Evolutionary conservation across 2,113 vertebrate genomes (phyloP).

Genomic region (Eublepharis macularius): DNA sequence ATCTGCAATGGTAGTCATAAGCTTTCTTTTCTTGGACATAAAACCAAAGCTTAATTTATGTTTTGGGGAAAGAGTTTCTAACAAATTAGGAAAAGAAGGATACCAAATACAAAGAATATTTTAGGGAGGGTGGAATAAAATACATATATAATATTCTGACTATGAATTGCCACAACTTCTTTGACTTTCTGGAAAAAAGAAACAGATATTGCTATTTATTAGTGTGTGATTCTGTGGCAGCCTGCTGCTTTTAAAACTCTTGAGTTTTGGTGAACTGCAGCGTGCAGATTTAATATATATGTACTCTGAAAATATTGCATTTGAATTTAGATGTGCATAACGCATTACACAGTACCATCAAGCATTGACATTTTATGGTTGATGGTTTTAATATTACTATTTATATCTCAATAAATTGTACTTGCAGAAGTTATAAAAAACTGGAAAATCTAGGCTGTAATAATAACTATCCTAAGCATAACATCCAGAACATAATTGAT

Average conservation of each 20-base stretch:
- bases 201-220: constrained; percentile 59
- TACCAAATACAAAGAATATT: constrained; percentile 33
- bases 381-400: constrained; percentile 74
- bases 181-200: constrained; percentile 43
- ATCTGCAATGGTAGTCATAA: constrained; percentile 24
- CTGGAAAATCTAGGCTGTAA: constrained; percentile 58
- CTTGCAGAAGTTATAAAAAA: constrained; percentile 61
- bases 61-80: background rate
- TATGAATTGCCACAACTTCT: constrained; percentile 27
- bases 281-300: constrained; percentile 57
- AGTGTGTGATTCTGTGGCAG: constrained; percentile 55
- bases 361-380: constrained; percentile 69
- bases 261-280: constrained; percentile 60
- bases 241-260: constrained; percentile 55
- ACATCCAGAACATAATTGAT: constrained; percentile 68
- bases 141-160: background rate
- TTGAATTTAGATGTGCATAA: constrained; percentile 61
- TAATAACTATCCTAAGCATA: constrained; percentile 65
- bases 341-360: constrained; percentile 63
- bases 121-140: background rate
- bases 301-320: constrained; percentile 61
- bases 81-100: background rate
- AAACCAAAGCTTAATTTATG: background rate
- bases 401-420: constrained; percentile 73
- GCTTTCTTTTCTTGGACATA: constrained; percentile 10